These are phyloP conservation scores for Nomada ferruginata DNA, from an alignment of 2,888 invertebrate genomes.

Conservation along the genomic window DNA sequence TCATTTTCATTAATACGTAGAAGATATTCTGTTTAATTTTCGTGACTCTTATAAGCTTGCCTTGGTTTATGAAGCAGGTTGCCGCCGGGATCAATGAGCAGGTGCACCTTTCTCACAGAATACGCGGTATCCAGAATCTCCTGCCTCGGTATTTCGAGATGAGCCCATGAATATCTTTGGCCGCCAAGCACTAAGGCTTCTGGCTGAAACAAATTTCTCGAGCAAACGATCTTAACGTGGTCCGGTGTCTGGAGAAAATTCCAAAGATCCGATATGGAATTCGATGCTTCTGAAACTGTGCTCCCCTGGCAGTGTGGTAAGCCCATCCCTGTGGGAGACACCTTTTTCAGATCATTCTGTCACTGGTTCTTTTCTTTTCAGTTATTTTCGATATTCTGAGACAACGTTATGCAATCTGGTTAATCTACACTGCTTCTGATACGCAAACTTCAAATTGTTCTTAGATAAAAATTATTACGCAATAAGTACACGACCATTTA, in stretches of 20 bases:
- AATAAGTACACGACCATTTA: no score
- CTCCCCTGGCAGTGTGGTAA: constrained; percentile 2
- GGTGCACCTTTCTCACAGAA: constrained; percentile 72
- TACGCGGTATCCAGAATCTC: constrained; percentile 70
- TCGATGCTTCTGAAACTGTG: constrained; percentile 30
- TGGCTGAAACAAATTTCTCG: constrained; percentile 50
- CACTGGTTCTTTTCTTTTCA: no score
- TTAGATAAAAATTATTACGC: no score
- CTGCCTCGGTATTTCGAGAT: constrained; percentile 41
- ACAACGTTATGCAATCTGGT: no score
- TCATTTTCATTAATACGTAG: not conserved
- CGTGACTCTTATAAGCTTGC: no score
- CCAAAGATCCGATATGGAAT: constrained; percentile 42
- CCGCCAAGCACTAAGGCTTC: constrained; percentile 45
- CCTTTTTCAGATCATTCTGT: not conserved
- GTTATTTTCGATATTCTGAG: no score
- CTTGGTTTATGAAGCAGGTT: constrained; percentile 60
- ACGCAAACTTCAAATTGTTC: no score
- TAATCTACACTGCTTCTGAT: no score
- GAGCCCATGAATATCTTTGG: not conserved
- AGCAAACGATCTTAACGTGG: constrained; percentile 20
- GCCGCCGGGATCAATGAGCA: constrained; percentile 70
- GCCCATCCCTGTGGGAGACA: constrained; percentile 8
- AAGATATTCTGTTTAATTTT: not conserved
- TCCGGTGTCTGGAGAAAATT: constrained; percentile 7